Base-by-base conservation (phyloP, 2,113 vertebrate species). In the Gila orcuttii region DNA sequence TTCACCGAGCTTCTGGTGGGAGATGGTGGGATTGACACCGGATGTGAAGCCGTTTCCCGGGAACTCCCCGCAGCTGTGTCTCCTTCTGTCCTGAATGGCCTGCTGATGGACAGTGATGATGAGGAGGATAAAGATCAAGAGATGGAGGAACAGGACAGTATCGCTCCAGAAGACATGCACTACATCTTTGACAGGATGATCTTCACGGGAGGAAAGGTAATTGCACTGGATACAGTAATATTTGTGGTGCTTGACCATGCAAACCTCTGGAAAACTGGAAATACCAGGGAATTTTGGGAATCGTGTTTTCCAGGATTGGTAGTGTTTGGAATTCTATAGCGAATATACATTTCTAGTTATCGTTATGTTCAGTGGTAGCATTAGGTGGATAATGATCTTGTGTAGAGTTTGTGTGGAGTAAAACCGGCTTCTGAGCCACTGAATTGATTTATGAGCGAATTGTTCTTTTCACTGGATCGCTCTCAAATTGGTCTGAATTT, bases 171-270 rank as follows among this genome's bases (percentile, higher is more conserved):
- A 68, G 96, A 98, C 85, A 95, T 99, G 90, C 92, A 95, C 94
- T 99, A 99, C 89, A 92, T 96, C 82, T 99, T 99, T 90, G 97
- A 99, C 93, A 96, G 96, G 92, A 96, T 97, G 95, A 97, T 99
- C 93, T 96, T 99, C 93, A 99, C 98, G 39, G 97, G 96, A 86
- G 98, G 98, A 93, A 99, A 99, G 97, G 98, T 98, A 92, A 93
- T 21, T n/a, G 39, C 5, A 8, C 7, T 0, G 28, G 21, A 23
- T 10, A 3, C 8, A 2, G 33, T 11, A 13, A 36, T 36, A 36
- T 68, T 36, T 33, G 31, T 36, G 66, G 64, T 19, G 28, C 5
- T 7, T 23, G 4, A 33, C 25, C 45, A 2, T 47, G 47, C 47
- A 50, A 50, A 15, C 13, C 47, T 50, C 12, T 50, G 47, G 47